phyloP scores from a whole-genome alignment of 2,888 invertebrate genomes.

The Drosophila sordidapex region DNA sequence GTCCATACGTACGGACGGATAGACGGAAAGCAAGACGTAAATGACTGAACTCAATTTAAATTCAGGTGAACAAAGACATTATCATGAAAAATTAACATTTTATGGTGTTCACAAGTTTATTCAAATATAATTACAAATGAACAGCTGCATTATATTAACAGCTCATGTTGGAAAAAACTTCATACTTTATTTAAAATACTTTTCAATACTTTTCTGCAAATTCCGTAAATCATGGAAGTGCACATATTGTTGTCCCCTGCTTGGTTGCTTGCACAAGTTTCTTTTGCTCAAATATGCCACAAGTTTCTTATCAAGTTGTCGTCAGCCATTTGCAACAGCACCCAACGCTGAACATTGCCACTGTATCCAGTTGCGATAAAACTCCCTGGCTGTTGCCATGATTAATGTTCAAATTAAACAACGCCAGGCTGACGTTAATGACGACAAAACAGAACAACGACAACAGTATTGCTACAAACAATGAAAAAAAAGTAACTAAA shows the following conservation, averaged over 20 bases:
- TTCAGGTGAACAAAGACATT: neutral
- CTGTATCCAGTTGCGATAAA: slow-evolving; percentile 45
- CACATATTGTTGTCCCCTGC: neutral
- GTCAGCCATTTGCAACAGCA: slow-evolving; percentile 23
- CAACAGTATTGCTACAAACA: slow-evolving; percentile 46
- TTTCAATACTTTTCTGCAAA: slow-evolving; percentile 10
- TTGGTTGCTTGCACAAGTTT: slow-evolving; percentile 6
- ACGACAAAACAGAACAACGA: slow-evolving; percentile 62
- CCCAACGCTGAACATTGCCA: slow-evolving; percentile 20
- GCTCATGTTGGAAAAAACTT: slow-evolving; percentile 15
- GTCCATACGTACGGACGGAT: neutral
- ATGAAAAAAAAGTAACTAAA: slow-evolving; percentile 21
- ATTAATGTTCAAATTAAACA: slow-evolving; percentile 80
- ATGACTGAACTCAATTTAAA: neutral
- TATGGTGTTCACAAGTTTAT: neutral
- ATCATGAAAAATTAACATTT: neutral
- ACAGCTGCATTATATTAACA: slow-evolving; percentile 10
- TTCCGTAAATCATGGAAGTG: slow-evolving; percentile 10
- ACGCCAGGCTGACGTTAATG: slow-evolving; percentile 72
- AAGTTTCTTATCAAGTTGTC: slow-evolving; percentile 61
- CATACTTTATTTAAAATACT: neutral
- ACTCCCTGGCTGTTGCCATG: slow-evolving; percentile 50
- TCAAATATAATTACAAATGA: neutral
- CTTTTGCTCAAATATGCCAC: slow-evolving; percentile 31
- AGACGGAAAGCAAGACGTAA: neutral